These are phyloP conservation scores for Bryconaethiops microstoma DNA, from an alignment of 2,797 vertebrate species.

Conservation along the genomic window DNA sequence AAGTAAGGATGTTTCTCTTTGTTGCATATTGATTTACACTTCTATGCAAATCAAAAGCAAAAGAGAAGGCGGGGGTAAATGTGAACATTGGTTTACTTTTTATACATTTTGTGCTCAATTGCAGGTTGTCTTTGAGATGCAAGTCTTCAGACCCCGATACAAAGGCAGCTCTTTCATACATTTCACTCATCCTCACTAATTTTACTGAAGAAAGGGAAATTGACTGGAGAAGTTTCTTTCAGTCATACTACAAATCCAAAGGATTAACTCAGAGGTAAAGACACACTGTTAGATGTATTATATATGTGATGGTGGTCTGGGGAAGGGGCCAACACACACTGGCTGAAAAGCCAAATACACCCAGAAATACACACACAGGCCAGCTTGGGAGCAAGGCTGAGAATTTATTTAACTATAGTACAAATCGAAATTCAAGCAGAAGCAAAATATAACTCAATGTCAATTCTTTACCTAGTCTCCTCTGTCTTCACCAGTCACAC, in stretches of 20 bases:
- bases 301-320: no score
- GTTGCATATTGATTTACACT: neutral
- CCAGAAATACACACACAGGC: no score
- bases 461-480: no score
- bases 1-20: neutral
- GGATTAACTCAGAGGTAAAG: neutral
- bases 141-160: neutral
- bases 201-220: neutral
- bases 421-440: no score
- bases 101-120: neutral
- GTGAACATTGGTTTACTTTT: neutral
- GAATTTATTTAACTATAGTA: no score
- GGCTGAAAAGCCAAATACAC: no score
- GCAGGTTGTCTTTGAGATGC: neutral
- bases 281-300: neutral
- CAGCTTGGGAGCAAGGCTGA: no score
- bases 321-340: no score
- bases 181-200: neutral
- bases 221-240: neutral
- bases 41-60: neutral
- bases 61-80: neutral
- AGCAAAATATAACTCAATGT: no score
- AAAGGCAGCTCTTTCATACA: neutral
- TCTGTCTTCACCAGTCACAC: no score
- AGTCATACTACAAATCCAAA: neutral